Percentiles rank a stretch among this genome's conserved stretches.
Conservation (phyloP, 2,113 vertebrate species). For the Grus americana region DNA sequence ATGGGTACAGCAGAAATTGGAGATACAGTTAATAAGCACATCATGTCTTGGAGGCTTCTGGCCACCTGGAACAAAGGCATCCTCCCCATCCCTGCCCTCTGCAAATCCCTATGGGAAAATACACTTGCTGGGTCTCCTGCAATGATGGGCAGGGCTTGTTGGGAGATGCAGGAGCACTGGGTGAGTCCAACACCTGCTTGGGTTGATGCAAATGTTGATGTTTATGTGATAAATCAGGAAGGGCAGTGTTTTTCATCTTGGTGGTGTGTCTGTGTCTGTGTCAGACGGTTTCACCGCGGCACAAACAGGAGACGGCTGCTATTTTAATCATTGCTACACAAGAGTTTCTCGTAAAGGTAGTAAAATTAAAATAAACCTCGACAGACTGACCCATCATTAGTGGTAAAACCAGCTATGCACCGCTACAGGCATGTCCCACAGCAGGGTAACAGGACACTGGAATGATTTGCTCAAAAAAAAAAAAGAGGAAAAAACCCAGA, state of each 20-base stretch:
- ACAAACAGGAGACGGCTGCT: constrained; percentile 43
- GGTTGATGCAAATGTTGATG: background rate
- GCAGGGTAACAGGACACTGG: background rate
- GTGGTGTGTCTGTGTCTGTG: background rate
- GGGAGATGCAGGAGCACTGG: background rate
- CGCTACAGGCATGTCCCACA: background rate
- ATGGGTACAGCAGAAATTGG: background rate
- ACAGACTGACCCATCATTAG: constrained; percentile 47
- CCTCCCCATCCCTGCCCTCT: background rate
- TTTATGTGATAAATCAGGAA: background rate
- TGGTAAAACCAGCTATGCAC: constrained; percentile 19
- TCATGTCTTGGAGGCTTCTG: background rate
- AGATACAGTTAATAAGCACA: background rate
- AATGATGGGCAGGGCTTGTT: background rate
- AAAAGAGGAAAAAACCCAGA: too few relatives aligned
- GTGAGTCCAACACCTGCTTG: background rate
- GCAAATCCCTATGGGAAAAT: background rate
- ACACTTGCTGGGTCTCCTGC: background rate
- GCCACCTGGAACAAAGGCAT: background rate
- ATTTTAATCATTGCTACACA: constrained; percentile 37
- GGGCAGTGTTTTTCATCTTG: background rate
- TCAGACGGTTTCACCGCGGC: background rate
- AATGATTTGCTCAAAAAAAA: background rate
- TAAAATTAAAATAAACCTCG: constrained; percentile 54
- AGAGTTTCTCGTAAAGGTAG: constrained; percentile 43